phyloP scores from a whole-genome alignment of 2,113 vertebrate species.

The Alligator mississippiensis region DNA sequence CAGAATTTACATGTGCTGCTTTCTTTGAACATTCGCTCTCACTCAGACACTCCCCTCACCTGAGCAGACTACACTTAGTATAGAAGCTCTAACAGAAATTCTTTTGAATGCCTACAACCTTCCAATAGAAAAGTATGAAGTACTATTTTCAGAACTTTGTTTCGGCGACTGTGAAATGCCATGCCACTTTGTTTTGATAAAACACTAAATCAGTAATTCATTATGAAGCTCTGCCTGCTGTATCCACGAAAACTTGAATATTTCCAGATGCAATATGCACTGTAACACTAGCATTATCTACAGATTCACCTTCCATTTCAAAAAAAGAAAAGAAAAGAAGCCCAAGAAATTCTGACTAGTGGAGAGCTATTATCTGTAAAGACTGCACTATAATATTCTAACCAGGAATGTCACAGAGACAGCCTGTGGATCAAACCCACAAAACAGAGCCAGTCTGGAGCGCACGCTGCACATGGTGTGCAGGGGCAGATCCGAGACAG shows the following conservation, averaged over 20 bases:
- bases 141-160: background rate
- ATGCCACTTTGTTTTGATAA: constrained; percentile 5
- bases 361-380: constrained; percentile 37
- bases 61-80: background rate
- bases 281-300: constrained; percentile 45
- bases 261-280: constrained; percentile 42
- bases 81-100: background rate
- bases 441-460: no score
- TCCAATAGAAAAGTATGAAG: constrained; percentile 26
- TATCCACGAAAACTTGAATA: background rate
- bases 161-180: constrained; percentile 1
- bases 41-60: background rate
- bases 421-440: no score
- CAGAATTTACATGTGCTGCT: background rate
- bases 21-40: background rate
- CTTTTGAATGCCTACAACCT: background rate
- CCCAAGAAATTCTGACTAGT: constrained; percentile 33
- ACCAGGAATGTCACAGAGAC: background rate
- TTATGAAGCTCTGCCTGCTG: constrained; percentile 32
- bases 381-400: background rate
- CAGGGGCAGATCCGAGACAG: no score
- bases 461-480: no score
- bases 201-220: constrained; percentile 22
- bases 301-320: constrained; percentile 36
- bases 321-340: background rate